These are phyloP conservation scores for Luidia sarsii DNA, from an alignment of 53 echinoderm and acorn worm species.

Conservation along the genomic window DNA sequence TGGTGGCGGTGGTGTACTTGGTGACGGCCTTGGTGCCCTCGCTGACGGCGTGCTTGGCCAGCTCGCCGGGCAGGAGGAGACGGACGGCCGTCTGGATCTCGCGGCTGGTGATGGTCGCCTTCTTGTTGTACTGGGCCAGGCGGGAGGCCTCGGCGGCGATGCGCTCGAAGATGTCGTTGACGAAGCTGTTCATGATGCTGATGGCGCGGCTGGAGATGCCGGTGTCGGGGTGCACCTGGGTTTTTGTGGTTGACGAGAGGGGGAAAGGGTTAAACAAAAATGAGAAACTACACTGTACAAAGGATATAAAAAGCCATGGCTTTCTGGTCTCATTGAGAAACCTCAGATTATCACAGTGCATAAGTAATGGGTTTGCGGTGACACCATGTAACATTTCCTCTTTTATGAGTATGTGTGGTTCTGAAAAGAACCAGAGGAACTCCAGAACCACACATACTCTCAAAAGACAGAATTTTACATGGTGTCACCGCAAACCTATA, in stretches of 20 bases:
- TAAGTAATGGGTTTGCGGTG: too few species aligned
- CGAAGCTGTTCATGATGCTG: slow-evolving; percentile 83
- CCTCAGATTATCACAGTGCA: too few species aligned
- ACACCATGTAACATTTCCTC: too few species aligned
- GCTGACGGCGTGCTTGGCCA: slow-evolving; percentile 80
- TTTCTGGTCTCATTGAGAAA: too few species aligned
- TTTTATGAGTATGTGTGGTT: too few species aligned
- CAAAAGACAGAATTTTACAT: too few species aligned
- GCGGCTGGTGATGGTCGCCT: slow-evolving; percentile 75
- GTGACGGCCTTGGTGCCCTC: slow-evolving; percentile 89
- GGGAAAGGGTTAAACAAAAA: neutral
- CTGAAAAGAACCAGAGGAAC: too few species aligned
- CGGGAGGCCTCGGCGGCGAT: slow-evolving; percentile 50
- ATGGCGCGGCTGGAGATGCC: slow-evolving; percentile 73
- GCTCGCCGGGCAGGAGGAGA: slow-evolving; percentile 79
- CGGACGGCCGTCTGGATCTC: slow-evolving; percentile 81
- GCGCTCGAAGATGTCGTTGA: slow-evolving; percentile 86
- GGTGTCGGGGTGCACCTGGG: slow-evolving; percentile 83
- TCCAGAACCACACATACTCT: too few species aligned
- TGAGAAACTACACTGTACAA: too few species aligned
- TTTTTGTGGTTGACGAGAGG: slow-evolving; percentile 3
- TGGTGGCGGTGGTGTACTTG: slow-evolving; percentile 64
- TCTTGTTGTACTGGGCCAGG: slow-evolving; percentile 84
- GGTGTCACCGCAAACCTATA: too few species aligned
- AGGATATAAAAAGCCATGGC: too few species aligned